Percentiles rank a stretch among this genome's conserved stretches.
Evolutionary conservation across 2,888 invertebrate species (phyloP).

Genomic region (Pseudococcus jackbeardsleyi): DNA sequence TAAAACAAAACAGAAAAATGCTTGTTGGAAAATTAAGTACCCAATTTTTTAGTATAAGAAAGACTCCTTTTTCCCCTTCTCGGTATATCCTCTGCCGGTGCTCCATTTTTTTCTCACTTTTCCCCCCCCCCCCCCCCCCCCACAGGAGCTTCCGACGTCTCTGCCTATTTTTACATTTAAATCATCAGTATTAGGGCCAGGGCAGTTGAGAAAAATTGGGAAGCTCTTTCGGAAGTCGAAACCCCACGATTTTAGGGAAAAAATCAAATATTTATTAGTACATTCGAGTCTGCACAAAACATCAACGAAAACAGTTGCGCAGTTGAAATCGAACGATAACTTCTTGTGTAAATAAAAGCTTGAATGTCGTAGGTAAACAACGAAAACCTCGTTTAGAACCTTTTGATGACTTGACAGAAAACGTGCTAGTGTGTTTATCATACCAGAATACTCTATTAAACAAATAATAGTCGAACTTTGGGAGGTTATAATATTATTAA

Average conservation of each 20-base stretch:
- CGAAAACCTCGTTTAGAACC: slow-evolving; percentile 30
- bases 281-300: background rate
- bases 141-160: no score
- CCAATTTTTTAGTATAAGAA: no score
- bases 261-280: slow-evolving; percentile 8
- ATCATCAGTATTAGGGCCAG: background rate
- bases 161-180: background rate
- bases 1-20: no score
- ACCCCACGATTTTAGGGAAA: background rate
- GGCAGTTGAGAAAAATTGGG: no score
- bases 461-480: slow-evolving; percentile 24
- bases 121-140: no score
- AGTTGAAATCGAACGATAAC: slow-evolving; percentile 29
- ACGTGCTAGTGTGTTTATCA: slow-evolving; percentile 34
- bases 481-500: slow-evolving; percentile 31
- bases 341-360: slow-evolving; percentile 29
- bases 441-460: slow-evolving; percentile 34
- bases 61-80: no score
- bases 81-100: no score
- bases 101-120: no score
- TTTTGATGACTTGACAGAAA: slow-evolving; percentile 34
- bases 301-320: slow-evolving; percentile 32
- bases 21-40: no score
- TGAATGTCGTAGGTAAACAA: slow-evolving; percentile 31
- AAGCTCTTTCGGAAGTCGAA: background rate